Base-by-base conservation (phyloP, 2,113 vertebrate genomes). In the Actenoides hombroni region DNA sequence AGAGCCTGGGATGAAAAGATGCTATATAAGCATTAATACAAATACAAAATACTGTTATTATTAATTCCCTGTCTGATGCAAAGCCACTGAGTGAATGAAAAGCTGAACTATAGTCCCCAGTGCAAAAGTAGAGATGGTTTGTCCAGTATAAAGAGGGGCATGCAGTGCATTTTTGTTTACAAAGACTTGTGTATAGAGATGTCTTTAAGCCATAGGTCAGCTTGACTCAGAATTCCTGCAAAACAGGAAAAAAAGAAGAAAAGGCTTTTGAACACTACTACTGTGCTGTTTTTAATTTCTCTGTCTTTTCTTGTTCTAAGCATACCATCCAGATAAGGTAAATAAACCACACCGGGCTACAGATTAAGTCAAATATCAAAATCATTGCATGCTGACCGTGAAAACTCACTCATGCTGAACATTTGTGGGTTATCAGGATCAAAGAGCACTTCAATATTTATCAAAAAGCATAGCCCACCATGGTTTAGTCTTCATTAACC, bases 361-460 rank as follows among this genome's bases (percentile, higher is more conserved):
- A 97, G 97, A 97, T 97, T 96, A 97, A 96, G 96, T 97, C 92
- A 97, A 97, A 97, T 98, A 98, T 97, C 89, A 98, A 97, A 98
- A 98, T 95, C 89, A 90, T 89, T 96, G 95, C 97, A 94, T 95
- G 94, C 94, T 95, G 97, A 96, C 97, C 75, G 0, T 97, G 97
- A 97, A 98, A 98, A 97, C 89, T 96, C 95, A 97, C 91, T 98
- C 97, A 96, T 86, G 95, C 97, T 97, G 97, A 98, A 98, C 97
- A 98, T 97, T 98, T 98, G 90, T 96, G 95, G 97, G 98, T 98
- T 98, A 98, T 98, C 96, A 95, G 94, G 97, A 98, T 98, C 98
- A 98, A 98, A 98, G 96, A 96, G 83, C 81, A 92, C 80, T 97
- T 92, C 88, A 77, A 96, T 98, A 98, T 97, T 97, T 97, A 98